These are phyloP conservation scores for Reinhardtius hippoglossoides DNA, from an alignment of 2,113 vertebrate species.

Conservation along the genomic window DNA sequence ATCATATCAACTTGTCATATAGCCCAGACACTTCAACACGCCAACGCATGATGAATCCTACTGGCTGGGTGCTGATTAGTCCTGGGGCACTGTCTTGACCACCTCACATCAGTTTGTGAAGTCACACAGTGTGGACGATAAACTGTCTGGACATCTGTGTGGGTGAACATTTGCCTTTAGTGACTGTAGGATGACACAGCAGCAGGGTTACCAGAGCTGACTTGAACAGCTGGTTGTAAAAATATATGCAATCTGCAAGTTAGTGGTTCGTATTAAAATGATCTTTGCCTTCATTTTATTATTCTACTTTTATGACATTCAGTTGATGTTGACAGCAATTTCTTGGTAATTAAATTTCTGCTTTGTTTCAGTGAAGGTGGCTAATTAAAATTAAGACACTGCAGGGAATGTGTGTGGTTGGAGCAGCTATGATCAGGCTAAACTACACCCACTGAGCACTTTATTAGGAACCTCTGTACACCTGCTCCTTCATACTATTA, in stretches of 20 bases:
- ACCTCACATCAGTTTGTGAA: slow-evolving; percentile 14
- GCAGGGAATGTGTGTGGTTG: no score
- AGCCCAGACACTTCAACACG: slow-evolving; percentile 10
- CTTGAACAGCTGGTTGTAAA: background rate
- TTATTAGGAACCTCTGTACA: no score
- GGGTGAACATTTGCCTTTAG: slow-evolving; percentile 1
- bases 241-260: background rate
- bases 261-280: background rate
- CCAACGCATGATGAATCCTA: slow-evolving; percentile 1
- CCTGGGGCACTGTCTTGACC: slow-evolving; percentile 35
- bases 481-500: no score
- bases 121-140: slow-evolving; percentile 6
- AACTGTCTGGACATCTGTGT: slow-evolving; percentile 17
- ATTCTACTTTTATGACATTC: no score
- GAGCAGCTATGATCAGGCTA: no score
- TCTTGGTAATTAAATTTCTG: no score
- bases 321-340: no score
- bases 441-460: no score
- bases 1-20: background rate
- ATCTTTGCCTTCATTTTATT: background rate
- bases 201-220: background rate
- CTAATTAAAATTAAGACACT: no score
- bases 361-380: no score
- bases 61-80: slow-evolving; percentile 39
- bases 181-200: background rate